Conservation (phyloP, 2,888 invertebrate genomes). For the Notocelia uddmanniana region DNA sequence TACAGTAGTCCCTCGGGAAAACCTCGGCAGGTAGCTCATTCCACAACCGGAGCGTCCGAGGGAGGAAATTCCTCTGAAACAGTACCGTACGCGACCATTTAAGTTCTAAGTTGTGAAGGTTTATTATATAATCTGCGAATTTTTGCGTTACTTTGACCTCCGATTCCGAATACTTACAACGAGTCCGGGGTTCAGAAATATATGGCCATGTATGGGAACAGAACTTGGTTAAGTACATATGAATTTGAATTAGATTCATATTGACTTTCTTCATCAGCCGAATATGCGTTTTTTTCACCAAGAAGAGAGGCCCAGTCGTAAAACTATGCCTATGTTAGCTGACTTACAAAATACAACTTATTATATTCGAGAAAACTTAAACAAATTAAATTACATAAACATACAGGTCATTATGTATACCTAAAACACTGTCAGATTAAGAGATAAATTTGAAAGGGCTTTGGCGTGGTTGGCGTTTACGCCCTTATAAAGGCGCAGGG, state of each 20-base stretch:
- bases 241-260: background rate
- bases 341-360: background rate
- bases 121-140: too few species aligned
- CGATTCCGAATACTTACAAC: background rate
- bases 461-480: too few species aligned
- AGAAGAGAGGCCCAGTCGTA: background rate
- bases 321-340: background rate
- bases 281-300: background rate
- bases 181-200: background rate
- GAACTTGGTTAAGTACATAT: too few species aligned
- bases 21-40: too few species aligned
- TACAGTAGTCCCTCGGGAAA: too few species aligned
- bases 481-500: too few species aligned
- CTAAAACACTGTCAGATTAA: background rate
- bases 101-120: too few species aligned
- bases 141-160: too few species aligned
- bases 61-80: too few species aligned
- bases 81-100: too few species aligned
- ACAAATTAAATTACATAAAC: conserved; percentile 18
- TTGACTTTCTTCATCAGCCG: background rate
- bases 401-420: background rate
- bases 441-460: background rate
- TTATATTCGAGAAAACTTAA: conserved; percentile 25
- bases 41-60: too few species aligned
- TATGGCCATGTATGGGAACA: too few species aligned